Percentiles rank a stretch among this genome's conserved stretches.
These are phyloP conservation scores for Fissipunctia ypsillon DNA, from an alignment of 2,888 invertebrate genomes.

Conservation along the genomic window DNA sequence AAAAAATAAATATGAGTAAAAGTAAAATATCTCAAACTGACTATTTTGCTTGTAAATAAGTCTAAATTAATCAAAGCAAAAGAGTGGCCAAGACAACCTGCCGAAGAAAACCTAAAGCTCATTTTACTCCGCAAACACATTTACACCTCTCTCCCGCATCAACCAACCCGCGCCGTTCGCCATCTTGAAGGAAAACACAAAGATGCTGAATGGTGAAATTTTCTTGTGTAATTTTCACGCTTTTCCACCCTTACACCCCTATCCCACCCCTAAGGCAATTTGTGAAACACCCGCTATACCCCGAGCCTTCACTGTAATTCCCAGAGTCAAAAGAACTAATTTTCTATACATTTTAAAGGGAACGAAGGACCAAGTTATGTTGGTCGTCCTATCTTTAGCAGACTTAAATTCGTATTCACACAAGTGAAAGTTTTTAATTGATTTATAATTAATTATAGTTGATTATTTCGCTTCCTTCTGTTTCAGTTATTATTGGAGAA, in stretches of 20 bases:
- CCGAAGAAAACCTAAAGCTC: too few relatives aligned
- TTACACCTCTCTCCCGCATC: slow-evolving; percentile 63
- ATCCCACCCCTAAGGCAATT: slow-evolving; percentile 71
- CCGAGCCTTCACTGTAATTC: slow-evolving; percentile 58
- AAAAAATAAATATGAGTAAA: too few relatives aligned
- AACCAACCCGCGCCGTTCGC: slow-evolving; percentile 72
- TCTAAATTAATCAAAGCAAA: too few relatives aligned
- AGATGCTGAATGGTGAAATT: slow-evolving; percentile 90
- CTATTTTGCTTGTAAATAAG: too few relatives aligned
- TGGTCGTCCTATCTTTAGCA: slow-evolving; percentile 62
- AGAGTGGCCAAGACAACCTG: too few relatives aligned
- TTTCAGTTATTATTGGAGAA: slow-evolving; percentile 32
- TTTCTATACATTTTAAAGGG: slow-evolving; percentile 55
- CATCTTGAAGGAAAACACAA: slow-evolving; percentile 90
- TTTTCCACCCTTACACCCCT: slow-evolving; percentile 78
- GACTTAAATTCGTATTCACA: slow-evolving; percentile 75
- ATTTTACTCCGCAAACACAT: slow-evolving; percentile 43
- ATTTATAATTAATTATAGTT: slow-evolving; percentile 73
- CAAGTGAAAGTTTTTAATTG: slow-evolving; percentile 81
- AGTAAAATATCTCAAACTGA: too few relatives aligned
- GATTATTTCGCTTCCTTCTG: slow-evolving; percentile 48
- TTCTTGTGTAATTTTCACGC: slow-evolving; percentile 90
- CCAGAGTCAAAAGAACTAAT: slow-evolving; percentile 40
- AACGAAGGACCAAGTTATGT: slow-evolving; percentile 55
- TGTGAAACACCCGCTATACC: slow-evolving; percentile 69